phyloP scores from a whole-genome alignment of 2,113 vertebrate species.

The Microcebus jonahi region DNA sequence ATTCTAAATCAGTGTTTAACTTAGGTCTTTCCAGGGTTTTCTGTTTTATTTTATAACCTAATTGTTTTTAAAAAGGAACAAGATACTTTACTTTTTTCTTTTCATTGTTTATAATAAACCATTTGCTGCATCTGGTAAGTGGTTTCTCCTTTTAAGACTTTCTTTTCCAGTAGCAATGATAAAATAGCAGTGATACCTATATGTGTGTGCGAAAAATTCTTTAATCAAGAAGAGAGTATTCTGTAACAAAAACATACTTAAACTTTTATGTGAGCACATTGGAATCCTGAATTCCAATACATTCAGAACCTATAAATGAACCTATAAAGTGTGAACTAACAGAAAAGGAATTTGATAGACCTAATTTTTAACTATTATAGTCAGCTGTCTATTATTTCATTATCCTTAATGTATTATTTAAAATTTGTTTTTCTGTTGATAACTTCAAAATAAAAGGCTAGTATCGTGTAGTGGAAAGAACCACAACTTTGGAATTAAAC shows the following conservation, averaged over 20 bases:
- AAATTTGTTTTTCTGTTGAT: constrained; percentile 26
- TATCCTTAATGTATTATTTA: background rate
- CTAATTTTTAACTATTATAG: background rate
- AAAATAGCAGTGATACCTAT: background rate
- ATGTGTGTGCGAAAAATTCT: background rate
- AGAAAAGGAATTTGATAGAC: background rate
- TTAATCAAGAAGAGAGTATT: background rate
- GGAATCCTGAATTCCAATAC: background rate
- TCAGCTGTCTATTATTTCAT: background rate
- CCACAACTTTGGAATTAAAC: constrained; percentile 20
- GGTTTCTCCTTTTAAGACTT: background rate
- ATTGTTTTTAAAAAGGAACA: background rate
- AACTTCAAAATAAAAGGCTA: background rate
- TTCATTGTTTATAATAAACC: background rate
- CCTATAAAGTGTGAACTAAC: background rate
- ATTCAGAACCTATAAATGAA: background rate
- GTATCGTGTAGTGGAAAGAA: background rate
- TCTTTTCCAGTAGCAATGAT: background rate
- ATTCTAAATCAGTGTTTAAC: background rate
- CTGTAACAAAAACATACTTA: background rate
- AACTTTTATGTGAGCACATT: background rate
- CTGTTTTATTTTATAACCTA: background rate
- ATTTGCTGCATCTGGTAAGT: background rate
- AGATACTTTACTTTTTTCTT: background rate
- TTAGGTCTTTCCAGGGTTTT: background rate